Evolutionary conservation across 2,113 vertebrate genomes (phyloP).

Genomic region (Motacilla tschutschensis): DNA sequence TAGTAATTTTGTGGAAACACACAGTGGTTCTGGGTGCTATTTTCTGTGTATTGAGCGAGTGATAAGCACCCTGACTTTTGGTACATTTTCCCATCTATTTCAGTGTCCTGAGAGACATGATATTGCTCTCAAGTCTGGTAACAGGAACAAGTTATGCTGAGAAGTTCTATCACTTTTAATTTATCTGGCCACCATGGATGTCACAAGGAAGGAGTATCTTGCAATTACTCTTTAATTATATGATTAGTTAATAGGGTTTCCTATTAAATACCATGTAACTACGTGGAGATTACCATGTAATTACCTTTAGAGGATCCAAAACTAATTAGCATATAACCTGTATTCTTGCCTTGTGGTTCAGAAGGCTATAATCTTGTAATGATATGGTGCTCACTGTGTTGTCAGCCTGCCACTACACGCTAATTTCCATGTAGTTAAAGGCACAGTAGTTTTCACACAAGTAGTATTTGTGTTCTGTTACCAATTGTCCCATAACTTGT

Average conservation of each 20-base stretch:
- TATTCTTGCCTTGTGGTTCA: slow-evolving; percentile 48
- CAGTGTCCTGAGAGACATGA: background rate
- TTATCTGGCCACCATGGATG: background rate
- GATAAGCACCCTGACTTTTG: background rate
- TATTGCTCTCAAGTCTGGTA: background rate
- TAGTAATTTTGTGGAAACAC: background rate
- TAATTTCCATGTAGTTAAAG: slow-evolving; percentile 26
- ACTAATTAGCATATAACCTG: slow-evolving; percentile 64
- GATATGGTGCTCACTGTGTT: slow-evolving; percentile 38
- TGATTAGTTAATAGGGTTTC: slow-evolving; percentile 43
- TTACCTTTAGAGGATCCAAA: slow-evolving; percentile 53
- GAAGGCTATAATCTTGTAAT: slow-evolving; percentile 60
- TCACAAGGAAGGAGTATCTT: slow-evolving; percentile 29
- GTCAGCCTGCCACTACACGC: slow-evolving; percentile 21
- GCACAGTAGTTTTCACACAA: slow-evolving; percentile 20
- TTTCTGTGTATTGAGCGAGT: background rate
- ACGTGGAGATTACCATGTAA: slow-evolving; percentile 55
- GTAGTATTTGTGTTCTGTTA: slow-evolving; percentile 13
- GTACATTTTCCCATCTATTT: background rate
- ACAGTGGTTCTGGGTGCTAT: background rate
- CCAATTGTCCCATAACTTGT: slow-evolving; percentile 18
- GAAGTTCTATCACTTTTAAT: slow-evolving; percentile 25
- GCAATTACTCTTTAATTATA: slow-evolving; percentile 50
- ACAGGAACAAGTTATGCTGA: background rate
- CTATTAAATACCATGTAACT: slow-evolving; percentile 54